Base-by-base conservation (phyloP, 1,140 invertebrate species). In the Macrobrachium rosenbergii region DNA sequence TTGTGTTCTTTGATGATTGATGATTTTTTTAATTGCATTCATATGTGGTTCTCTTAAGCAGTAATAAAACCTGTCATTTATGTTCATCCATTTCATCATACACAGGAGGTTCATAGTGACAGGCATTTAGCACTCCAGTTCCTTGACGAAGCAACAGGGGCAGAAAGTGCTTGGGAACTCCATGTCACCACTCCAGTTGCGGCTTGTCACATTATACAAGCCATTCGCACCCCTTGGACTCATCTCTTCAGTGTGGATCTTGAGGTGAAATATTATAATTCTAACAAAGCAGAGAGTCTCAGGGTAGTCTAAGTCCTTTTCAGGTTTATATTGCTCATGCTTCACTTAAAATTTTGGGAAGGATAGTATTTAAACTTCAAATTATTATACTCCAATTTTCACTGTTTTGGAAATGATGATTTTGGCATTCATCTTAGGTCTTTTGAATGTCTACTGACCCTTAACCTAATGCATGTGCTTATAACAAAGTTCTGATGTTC, bases 131-230 rank as follows among this genome's bases (percentile, higher is more conserved):
- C 17, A 16, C 82, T 83, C 7, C 82, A 83, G 82, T 83, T 83
- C 72, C 58, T 75, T 23, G 82, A 83, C 45, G 82, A 83, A 75
- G 82, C 62, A 17, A 76, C 82, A n/a, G 82, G 82, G 2, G 37
- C 11, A n/a, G 82, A 83, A 37, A 76, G 52, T 1, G 58, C 67
- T 0, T 83, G 82, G 82, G 73, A 76, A 43, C 82, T 83, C 37
- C 82, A 83, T n/a, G 82, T 83, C 21, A 69, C 82, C 17, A 76
- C 82, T 0, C 43, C 59, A 19, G 82, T 83, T 17, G 82, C 82
- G 1, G 82, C 82, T 16, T 83, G 82, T 23, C 82, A 83, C 37
- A 83, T 83, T 52, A 83, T 83, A 17, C 82, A 83, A 59, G 82
- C 72, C 72, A 75, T 83, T 14, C 72, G 82, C 19, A 83, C 82